Conservation (phyloP, 2,797 vertebrate genomes). For the Sebastes umbrosus region DNA sequence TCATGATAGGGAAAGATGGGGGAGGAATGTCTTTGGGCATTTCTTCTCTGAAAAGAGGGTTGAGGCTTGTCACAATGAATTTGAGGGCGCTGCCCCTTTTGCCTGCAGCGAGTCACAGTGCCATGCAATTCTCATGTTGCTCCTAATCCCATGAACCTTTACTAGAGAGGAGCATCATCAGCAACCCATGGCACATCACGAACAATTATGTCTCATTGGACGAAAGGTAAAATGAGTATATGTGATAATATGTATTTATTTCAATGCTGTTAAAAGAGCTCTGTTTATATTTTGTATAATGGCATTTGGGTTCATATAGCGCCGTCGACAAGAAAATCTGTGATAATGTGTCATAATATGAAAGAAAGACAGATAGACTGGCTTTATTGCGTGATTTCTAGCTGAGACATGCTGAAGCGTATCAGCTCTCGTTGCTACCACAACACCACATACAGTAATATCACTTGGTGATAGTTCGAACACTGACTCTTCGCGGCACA, state of each 20-base stretch:
- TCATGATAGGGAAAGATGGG: constrained; percentile 49
- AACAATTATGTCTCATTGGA: not conserved
- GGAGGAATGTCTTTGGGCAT: constrained; percentile 61
- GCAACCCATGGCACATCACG: constrained; percentile 1
- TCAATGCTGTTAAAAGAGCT: not conserved
- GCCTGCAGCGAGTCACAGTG: constrained; percentile 50
- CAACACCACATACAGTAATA: constrained; percentile 8
- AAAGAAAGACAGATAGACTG: not conserved
- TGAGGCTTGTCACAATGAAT: constrained; percentile 73
- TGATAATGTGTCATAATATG: not conserved
- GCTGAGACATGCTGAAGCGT: not conserved
- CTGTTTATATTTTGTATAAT: not conserved
- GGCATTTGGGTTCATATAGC: not conserved
- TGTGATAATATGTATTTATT: not conserved
- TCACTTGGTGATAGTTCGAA: constrained; percentile 16
- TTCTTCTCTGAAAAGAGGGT: constrained; percentile 56
- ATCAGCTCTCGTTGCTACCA: not conserved
- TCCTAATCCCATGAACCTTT: constrained; percentile 35
- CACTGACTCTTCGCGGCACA: constrained; percentile 4
- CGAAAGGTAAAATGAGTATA: not conserved
- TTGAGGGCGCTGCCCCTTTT: constrained; percentile 53
- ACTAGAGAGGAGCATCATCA: constrained; percentile 8
- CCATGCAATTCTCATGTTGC: constrained; percentile 46
- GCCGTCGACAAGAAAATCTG: not conserved
- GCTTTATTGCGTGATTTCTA: not conserved